A percentile compares a stretch with the other conserved stretches of the same genome.
Conservation (phyloP, 2,888 invertebrate species). For the Cremastinae sp. region DNA sequence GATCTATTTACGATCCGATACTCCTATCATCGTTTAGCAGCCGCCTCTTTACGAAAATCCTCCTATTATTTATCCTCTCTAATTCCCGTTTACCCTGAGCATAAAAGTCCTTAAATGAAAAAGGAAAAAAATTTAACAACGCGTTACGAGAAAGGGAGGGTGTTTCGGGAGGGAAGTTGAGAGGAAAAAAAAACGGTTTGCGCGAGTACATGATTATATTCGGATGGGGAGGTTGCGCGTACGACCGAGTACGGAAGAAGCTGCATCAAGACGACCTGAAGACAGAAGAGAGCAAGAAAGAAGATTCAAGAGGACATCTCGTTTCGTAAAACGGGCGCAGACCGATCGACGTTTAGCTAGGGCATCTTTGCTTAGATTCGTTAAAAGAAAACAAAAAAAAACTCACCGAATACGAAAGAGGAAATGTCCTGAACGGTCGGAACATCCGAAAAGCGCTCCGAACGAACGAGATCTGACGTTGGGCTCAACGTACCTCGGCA, state of each 20-base stretch:
- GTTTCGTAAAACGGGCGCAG: constrained; percentile 31
- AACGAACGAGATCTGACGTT: constrained; percentile 28
- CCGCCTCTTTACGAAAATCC: neutral
- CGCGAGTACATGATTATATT: constrained; percentile 20
- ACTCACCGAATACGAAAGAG: constrained; percentile 41
- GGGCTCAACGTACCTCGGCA: constrained; percentile 32
- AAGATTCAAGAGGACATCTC: constrained; percentile 78
- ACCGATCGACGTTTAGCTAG: constrained; percentile 59
- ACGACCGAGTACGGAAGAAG: constrained; percentile 70
- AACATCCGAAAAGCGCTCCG: constrained; percentile 21
- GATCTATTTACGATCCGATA: neutral
- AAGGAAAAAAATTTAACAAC: constrained; percentile 8
- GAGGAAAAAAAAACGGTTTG: constrained; percentile 30
- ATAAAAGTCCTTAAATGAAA: constrained; percentile 8
- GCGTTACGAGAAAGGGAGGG: constrained; percentile 33
- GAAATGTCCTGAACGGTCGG: constrained; percentile 31
- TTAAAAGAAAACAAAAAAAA: constrained; percentile 41
- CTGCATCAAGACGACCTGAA: constrained; percentile 80
- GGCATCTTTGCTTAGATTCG: constrained; percentile 57
- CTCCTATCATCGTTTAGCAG: neutral
- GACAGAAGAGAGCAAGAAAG: constrained; percentile 81
- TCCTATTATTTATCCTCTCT: constrained; percentile 5
- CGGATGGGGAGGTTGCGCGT: constrained; percentile 61
- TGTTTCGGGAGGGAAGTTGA: constrained; percentile 42
- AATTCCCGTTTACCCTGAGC: neutral